A percentile compares a stretch with the other conserved stretches of the same genome.
Evolutionary conservation across 1,140 invertebrate species (phyloP).

Genomic region (Sinonovacula constricta): DNA sequence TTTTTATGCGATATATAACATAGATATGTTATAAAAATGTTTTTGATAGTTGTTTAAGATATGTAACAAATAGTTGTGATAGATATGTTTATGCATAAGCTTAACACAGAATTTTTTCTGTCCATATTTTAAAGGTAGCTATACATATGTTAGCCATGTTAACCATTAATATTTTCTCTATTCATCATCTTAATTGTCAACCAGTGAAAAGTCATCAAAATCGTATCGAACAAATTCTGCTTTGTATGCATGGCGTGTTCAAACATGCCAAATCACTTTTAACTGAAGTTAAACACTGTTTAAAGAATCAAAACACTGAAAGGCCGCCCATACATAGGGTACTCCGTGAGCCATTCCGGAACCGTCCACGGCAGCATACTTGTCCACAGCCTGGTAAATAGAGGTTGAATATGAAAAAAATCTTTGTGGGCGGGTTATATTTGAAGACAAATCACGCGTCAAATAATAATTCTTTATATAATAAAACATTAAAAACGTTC

Average conservation of each 20-base stretch:
- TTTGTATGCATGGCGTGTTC: neutral
- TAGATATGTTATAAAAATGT: no score
- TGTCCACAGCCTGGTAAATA: constrained; percentile 40
- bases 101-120: no score
- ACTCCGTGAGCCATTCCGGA: constrained; percentile 28
- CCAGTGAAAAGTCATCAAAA: neutral
- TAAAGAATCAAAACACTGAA: neutral
- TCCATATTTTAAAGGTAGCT: no score
- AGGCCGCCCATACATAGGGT: constrained; percentile 31
- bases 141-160: neutral
- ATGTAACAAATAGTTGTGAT: no score
- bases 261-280: neutral
- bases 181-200: neutral
- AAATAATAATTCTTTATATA: neutral
- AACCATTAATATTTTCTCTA: neutral
- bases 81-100: no score
- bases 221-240: neutral
- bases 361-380: constrained; percentile 28
- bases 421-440: no score
- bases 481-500: neutral
- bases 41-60: no score
- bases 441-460: no score
- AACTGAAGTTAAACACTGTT: neutral
- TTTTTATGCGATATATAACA: no score
- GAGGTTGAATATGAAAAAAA: no score